Conservation (phyloP, 2,113 vertebrate genomes). For the Meles meles region DNA sequence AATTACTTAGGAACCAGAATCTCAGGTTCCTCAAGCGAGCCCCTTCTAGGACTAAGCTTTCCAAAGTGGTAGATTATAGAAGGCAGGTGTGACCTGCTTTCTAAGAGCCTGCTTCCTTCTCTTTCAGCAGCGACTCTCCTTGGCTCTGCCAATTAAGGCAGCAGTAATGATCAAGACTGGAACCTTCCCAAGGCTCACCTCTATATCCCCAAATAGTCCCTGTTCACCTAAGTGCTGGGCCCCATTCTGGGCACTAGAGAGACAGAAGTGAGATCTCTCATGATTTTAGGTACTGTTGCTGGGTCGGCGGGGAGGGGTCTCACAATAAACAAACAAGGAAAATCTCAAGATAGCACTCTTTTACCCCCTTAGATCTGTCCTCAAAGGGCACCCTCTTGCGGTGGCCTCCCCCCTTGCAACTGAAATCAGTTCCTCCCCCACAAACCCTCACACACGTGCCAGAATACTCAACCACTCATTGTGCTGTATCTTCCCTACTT, state of each 20-base stretch:
- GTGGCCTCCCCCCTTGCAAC: background rate
- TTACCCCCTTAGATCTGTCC: background rate
- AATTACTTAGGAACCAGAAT: background rate
- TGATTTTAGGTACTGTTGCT: background rate
- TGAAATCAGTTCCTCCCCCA: background rate
- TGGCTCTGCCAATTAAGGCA: background rate
- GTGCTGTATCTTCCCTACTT: background rate
- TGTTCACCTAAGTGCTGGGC: background rate
- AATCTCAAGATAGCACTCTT: background rate
- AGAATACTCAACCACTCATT: background rate
- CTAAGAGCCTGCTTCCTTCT: background rate
- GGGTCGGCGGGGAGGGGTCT: background rate
- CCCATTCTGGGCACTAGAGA: background rate
- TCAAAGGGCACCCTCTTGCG: background rate
- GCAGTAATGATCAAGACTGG: background rate
- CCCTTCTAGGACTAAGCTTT: background rate
- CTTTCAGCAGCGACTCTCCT: background rate
- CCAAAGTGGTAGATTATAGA: background rate
- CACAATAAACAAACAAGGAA: background rate
- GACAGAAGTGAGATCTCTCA: background rate
- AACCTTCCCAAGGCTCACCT: too few species aligned
- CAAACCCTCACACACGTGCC: background rate
- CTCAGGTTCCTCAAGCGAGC: background rate
- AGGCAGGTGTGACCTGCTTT: background rate
- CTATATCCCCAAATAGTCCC: background rate